A percentile compares a stretch with the other conserved stretches of the same genome.
Evolutionary conservation across 2,113 vertebrate species (phyloP).

Genomic region (Gnathonemus longibarbis): DNA sequence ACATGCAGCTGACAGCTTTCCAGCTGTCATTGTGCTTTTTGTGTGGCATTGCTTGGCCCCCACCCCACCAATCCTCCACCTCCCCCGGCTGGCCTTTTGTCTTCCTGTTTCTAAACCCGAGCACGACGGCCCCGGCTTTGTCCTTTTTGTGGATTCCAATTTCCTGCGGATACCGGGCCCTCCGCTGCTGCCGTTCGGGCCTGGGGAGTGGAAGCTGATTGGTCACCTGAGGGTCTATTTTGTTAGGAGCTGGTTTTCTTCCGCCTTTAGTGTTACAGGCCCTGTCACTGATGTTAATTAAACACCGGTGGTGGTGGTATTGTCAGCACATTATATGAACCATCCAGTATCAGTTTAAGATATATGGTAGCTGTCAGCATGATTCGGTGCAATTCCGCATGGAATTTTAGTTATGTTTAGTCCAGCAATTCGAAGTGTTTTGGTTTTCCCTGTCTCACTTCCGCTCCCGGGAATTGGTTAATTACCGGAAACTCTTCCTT

Average conservation of each 20-base stretch:
- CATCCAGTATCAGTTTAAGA: neutral
- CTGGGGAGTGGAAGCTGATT: neutral
- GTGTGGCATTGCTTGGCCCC: slow-evolving; percentile 36
- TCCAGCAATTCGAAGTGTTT: slow-evolving; percentile 20
- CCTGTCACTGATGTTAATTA: neutral
- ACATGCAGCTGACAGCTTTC: neutral
- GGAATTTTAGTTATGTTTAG: neutral
- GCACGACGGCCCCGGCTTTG: slow-evolving; percentile 20
- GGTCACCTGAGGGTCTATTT: slow-evolving; percentile 3
- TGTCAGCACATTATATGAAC: neutral
- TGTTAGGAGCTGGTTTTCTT: slow-evolving; percentile 22
- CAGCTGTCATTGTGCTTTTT: slow-evolving; percentile 12
- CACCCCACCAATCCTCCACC: slow-evolving; percentile 19
- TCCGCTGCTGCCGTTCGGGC: neutral
- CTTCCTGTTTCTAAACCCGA: slow-evolving; percentile 21
- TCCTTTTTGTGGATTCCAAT: slow-evolving; percentile 12
- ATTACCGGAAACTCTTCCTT: neutral
- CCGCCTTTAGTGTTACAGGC: slow-evolving; percentile 23
- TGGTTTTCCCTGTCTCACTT: neutral
- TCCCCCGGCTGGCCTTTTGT: slow-evolving; percentile 8
- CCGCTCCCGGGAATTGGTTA: neutral
- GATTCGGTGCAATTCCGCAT: neutral
- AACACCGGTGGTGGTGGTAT: neutral
- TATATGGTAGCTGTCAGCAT: neutral
- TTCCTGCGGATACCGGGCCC: neutral